Conservation (phyloP, 1,140 invertebrate genomes). For the Elymnias hypermnestra region DNA sequence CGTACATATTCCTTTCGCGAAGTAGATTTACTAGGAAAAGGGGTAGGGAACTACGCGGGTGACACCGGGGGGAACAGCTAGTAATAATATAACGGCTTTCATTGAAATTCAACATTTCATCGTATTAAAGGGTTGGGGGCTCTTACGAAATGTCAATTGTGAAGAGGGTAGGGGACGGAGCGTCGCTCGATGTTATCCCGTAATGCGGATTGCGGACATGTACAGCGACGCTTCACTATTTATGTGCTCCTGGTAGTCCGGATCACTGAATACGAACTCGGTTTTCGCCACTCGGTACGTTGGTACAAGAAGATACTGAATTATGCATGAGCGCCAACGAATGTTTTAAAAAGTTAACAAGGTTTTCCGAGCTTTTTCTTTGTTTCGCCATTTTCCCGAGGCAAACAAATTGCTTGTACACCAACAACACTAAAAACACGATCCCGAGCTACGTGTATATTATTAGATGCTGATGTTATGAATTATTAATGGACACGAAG, state of each 20-base stretch:
- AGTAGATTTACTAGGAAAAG: no score
- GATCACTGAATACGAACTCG: slow-evolving; percentile 20
- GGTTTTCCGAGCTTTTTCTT: slow-evolving; percentile 65
- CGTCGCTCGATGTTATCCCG: slow-evolving; percentile 32
- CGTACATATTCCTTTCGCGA: no score
- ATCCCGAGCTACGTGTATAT: slow-evolving; percentile 21
- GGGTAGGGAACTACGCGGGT: no score
- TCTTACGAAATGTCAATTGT: slow-evolving; percentile 65
- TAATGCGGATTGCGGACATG: slow-evolving; percentile 34
- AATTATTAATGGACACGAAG: slow-evolving; percentile 19
- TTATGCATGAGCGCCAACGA: slow-evolving; percentile 63
- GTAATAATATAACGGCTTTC: no score
- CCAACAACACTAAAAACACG: slow-evolving; percentile 30
- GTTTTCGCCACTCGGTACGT: slow-evolving; percentile 6
- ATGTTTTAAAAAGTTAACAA: slow-evolving; percentile 72
- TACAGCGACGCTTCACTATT: slow-evolving; percentile 31
- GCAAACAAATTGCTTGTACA: slow-evolving; percentile 55
- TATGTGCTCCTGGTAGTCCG: slow-evolving; percentile 12
- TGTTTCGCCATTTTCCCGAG: slow-evolving; percentile 50
- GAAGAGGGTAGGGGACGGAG: slow-evolving; percentile 40
- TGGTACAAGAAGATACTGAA: slow-evolving; percentile 42
- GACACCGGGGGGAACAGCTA: no score
- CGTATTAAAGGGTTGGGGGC: slow-evolving; percentile 60
- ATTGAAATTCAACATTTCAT: slow-evolving; percentile 71
- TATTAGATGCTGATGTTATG: slow-evolving; percentile 19